phyloP scores from a whole-genome alignment of 2,797 vertebrate genomes.

The Meda fulgida region DNA sequence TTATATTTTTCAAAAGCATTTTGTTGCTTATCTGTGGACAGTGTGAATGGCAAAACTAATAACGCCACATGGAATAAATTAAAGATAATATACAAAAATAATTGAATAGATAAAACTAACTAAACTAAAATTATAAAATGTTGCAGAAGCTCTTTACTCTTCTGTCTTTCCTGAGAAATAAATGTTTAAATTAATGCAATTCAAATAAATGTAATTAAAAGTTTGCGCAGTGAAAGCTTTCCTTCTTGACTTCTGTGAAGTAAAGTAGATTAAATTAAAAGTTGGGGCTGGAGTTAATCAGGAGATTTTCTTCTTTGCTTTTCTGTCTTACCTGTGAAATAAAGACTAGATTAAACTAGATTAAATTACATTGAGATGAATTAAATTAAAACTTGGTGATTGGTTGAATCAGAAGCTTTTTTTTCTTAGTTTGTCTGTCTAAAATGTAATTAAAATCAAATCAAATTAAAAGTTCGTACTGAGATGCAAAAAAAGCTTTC shows the following conservation, averaged over 20 bases:
- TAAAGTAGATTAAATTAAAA: not conserved
- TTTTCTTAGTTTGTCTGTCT: not conserved
- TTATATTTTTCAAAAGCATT: not conserved
- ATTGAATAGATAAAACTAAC: slow-evolving; percentile 9
- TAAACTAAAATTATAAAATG: not conserved
- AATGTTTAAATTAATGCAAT: not conserved
- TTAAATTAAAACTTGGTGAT: no score
- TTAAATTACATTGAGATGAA: not conserved
- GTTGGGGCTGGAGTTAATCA: not conserved
- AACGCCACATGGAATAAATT: not conserved
- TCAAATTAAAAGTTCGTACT: not conserved
- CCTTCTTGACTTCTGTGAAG: not conserved
- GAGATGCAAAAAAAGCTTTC: not conserved
- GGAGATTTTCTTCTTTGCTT: not conserved
- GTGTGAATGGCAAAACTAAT: not conserved
- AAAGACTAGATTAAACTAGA: not conserved
- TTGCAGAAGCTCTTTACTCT: not conserved
- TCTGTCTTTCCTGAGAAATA: not conserved
- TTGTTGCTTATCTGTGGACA: not conserved
- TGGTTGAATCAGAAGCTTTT: not conserved
- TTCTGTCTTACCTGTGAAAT: not conserved
- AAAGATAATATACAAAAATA: not conserved
- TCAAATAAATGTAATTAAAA: not conserved
- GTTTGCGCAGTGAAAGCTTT: not conserved
- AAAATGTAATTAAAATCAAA: not conserved